Evolutionary conservation across 2,113 vertebrate genomes (phyloP).

Genomic region (Calyptommatus sinebrachiatus): DNA sequence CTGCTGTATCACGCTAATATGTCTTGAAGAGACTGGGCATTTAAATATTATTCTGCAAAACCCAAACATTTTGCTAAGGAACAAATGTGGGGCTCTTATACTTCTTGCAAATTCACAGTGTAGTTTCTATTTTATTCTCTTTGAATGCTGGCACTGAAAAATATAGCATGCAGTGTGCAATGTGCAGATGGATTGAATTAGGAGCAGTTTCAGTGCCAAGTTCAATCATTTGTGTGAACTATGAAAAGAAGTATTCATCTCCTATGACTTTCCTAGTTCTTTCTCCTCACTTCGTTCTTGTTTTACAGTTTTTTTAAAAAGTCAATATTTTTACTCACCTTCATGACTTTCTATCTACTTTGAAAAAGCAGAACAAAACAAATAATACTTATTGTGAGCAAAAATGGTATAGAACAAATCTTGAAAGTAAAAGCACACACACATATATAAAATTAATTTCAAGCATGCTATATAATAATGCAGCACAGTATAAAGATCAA

Average conservation of each 20-base stretch:
- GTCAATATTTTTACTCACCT: conserved; percentile 30
- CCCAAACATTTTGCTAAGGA: conserved; percentile 22
- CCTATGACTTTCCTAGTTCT: conserved; percentile 19
- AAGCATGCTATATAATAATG: background rate
- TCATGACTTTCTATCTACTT: conserved; percentile 23
- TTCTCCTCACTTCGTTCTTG: conserved; percentile 23
- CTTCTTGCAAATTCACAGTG: conserved; percentile 51
- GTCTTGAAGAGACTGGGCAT: background rate
- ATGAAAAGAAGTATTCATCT: conserved; percentile 63
- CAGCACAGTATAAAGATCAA: background rate
- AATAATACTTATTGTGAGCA: background rate
- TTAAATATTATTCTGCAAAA: background rate
- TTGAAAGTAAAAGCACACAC: background rate
- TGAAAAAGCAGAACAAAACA: conserved; percentile 44
- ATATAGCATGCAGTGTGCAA: background rate
- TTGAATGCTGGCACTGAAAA: conserved; percentile 47
- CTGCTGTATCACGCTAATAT: background rate
- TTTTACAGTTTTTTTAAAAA: conserved; percentile 48
- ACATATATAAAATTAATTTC: conserved; percentile 1
- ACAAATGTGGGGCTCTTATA: conserved; percentile 26
- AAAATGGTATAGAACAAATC: conserved; percentile 9
- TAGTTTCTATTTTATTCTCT: conserved; percentile 47
- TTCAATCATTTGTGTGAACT: conserved; percentile 51
- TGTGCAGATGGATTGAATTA: conserved; percentile 62
- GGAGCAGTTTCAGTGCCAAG: conserved; percentile 47